Evolutionary conservation across 2,888 invertebrate species (phyloP), one percentile per base, ranked within the genome.

Genomic region (Trachelus troglodyta): DNA sequence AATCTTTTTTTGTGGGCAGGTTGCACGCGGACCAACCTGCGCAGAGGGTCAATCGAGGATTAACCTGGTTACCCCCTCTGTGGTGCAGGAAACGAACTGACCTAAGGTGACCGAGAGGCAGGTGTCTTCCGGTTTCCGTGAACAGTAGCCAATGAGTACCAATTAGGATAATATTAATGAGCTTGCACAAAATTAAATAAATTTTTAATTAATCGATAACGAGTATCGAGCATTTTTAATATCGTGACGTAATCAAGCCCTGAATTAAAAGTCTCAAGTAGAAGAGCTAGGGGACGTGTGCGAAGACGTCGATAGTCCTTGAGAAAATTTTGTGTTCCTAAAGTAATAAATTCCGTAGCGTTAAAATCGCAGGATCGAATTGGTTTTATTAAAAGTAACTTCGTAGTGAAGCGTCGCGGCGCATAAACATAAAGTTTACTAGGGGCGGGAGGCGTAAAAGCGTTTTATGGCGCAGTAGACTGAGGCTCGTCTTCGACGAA

Each of bases 1-100:
- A 89, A 89, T 90, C 85, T 84, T 81, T 83, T 80, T 82, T 81
- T 83, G 71, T 81, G 81, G 82, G 81, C 83, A 85, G 85, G 87
- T 85, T 82, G 82, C 83, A 81, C 82, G 79, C 82, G 81, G 78
- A 80, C 80, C 37, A 84, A 87, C 85, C 88, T 85, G 87, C 83
- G 80, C 76, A 83, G 80, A 82, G 82, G 90, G 90, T 90, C 89
- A 90, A 88, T 87, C 87, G 86, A 84, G 89, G 88, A 89, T 90
- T 90, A 90, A 90, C 90, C 90, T 90, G 89, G 87, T 89, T 86
- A 86, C 86, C 85, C 84, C 84, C 40, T 40, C 15, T 6, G 81
- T 76, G 82, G 88, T 84, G 80, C 81, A 85, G 85, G 84, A 88
- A 89, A 80, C 89, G 85, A 85, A 82, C 74, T 75, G 79, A 75